Evolutionary conservation across 2,888 invertebrate genomes (phyloP), one percentile per base, ranked within the genome.

Genomic region (Prenolepis imparis): DNA sequence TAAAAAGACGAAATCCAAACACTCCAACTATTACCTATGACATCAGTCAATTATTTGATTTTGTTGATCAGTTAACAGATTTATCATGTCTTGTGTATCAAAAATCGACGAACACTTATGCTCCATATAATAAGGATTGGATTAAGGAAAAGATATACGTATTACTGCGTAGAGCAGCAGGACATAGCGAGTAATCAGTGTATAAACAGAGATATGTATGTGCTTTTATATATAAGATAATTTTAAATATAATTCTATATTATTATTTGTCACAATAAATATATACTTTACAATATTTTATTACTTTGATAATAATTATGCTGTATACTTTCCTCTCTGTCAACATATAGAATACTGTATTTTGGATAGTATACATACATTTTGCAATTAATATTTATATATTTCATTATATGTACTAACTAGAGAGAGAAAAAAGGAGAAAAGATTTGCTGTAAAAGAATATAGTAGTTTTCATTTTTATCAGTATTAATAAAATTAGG

Each of bases 61-160:
- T 99, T 94, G 97, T 99, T 88, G 99, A 99, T 95, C 98, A 97
- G 95, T 95, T 99, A 70, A 97, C 98, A 32, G 99, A 99, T 94
- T 96, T 99, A 72, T 98, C 98, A 91, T 99, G 99, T 93, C 95
- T 99, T 85, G 99, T 99, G 86, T 99, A 98, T 95, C 98, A 99
- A 95, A 99, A 99, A 94, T 97, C 98, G 9, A 98, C 98, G 61
- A 98, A 98, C 93, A 98, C 98, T 0, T 99, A 99, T 93, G 98
- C 98, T 1, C 99, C 99, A 0, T 99, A 99, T 95, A 99, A 99
- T 95, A 99, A 99, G 95, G 99, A 99, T 92, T 99, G 99, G 99
- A 98, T 99, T 83, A 99, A 99, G 95, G 99, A 99, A 94, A 99
- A 99, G 95, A 99, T 99, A 87, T 99, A 99, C 94, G 97, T 99